A percentile compares a stretch with the other conserved stretches of the same genome.
These are phyloP conservation scores for Tachypleus tridentatus DNA, from an alignment of 1,140 invertebrate species.

Conservation along the genomic window DNA sequence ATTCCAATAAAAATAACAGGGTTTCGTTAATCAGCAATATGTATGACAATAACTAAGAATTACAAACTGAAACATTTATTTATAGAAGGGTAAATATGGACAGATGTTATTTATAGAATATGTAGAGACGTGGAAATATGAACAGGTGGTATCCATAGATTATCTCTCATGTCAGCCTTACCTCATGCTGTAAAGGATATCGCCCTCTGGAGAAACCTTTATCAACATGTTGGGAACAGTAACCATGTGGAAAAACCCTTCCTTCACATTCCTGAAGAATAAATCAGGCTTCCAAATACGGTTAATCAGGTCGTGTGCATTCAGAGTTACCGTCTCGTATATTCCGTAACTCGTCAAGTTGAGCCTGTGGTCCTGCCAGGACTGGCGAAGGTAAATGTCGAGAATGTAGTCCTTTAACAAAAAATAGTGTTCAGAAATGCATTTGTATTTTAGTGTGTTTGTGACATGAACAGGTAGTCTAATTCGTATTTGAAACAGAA, in stretches of 20 bases:
- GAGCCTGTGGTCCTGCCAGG: slow-evolving; percentile 32
- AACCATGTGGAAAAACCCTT: slow-evolving; percentile 34
- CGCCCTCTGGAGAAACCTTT: slow-evolving; percentile 30
- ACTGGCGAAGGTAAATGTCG: slow-evolving; percentile 32
- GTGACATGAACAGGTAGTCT: no score
- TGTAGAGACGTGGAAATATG: no score
- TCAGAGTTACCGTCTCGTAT: slow-evolving; percentile 19
- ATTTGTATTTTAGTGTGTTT: no score
- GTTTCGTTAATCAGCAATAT: no score
- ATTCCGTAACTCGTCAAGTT: slow-evolving; percentile 14
- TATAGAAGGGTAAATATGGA: no score
- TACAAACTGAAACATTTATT: no score
- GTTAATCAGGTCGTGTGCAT: slow-evolving; percentile 26
- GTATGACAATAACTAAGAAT: no score
- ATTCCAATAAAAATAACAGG: no score
- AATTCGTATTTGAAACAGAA: no score
- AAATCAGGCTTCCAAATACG: slow-evolving; percentile 37
- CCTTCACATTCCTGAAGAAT: slow-evolving; percentile 38
- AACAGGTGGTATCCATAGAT: no score
- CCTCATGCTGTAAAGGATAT: slow-evolving; percentile 37
- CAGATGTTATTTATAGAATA: no score
- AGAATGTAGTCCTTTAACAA: slow-evolving; percentile 31
- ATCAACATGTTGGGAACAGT: slow-evolving; percentile 37
- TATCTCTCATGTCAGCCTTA: slow-evolving; percentile 13
- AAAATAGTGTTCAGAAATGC: no score